These are phyloP conservation scores for Saguinus midas DNA, from an alignment of 2,113 vertebrate genomes.

Conservation along the genomic window DNA sequence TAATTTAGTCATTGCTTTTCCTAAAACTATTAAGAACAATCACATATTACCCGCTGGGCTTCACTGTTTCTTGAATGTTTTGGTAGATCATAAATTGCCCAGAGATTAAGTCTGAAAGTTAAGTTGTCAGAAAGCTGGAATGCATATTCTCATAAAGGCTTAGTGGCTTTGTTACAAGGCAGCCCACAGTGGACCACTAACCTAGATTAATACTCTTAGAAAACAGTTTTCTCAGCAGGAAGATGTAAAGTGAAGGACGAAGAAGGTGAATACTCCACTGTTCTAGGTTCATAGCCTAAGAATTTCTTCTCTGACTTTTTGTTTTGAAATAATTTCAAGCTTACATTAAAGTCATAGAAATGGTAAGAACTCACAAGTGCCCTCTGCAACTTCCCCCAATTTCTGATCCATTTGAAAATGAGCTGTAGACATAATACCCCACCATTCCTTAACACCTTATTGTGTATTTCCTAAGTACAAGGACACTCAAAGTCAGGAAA, in stretches of 20 bases:
- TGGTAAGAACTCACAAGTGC: background rate
- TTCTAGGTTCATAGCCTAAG: background rate
- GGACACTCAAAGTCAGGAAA: background rate
- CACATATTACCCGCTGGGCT: background rate
- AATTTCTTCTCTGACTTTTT: background rate
- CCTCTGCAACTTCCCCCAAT: background rate
- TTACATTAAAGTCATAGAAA: background rate
- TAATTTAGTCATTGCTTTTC: background rate
- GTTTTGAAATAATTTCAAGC: background rate
- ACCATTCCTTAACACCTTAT: background rate
- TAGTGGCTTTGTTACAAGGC: background rate
- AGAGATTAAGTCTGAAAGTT: background rate
- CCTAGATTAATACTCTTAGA: background rate
- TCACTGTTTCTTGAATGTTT: background rate
- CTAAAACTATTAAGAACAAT: background rate
- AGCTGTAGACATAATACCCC: background rate
- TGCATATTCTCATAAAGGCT: background rate
- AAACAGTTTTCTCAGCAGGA: background rate
- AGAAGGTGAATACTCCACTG: background rate
- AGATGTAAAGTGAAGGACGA: background rate
- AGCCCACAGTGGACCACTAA: accelerated
- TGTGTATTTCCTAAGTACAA: background rate
- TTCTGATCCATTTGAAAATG: background rate
- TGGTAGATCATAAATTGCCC: background rate
- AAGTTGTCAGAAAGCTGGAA: background rate